These are phyloP conservation scores for Hypomecis punctinalis DNA, from an alignment of 2,888 invertebrate genomes.

Conservation along the genomic window DNA sequence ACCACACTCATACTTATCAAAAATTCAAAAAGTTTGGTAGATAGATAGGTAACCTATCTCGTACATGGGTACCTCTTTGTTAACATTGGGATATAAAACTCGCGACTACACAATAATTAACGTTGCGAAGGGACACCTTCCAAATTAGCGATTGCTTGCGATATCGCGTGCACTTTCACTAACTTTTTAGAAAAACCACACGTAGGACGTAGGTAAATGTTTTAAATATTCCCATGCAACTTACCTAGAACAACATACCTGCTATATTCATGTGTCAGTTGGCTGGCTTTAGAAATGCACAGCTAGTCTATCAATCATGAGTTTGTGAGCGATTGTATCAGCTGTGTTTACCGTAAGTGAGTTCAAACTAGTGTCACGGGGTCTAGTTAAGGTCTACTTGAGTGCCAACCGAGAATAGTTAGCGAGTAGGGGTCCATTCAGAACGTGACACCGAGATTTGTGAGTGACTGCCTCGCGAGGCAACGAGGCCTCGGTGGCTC, in stretches of 20 bases:
- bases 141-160: constrained; percentile 28
- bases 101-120: constrained; percentile 9
- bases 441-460: background rate
- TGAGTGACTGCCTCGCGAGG: too few species aligned
- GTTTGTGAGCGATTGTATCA: constrained; percentile 48
- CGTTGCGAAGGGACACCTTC: constrained; percentile 12
- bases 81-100: background rate
- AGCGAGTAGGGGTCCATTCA: constrained; percentile 42
- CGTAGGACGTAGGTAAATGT: too few species aligned
- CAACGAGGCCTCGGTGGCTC: too few species aligned
- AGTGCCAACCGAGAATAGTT: constrained; percentile 54
- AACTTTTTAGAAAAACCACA: constrained; percentile 10
- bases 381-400: constrained; percentile 38
- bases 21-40: too few species aligned
- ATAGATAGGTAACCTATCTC: background rate
- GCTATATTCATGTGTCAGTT: constrained; percentile 15
- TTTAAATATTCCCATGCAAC: constrained; percentile 20
- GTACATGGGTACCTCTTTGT: background rate
- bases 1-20: too few species aligned
- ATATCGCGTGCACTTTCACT: constrained; percentile 12
- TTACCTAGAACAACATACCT: background rate
- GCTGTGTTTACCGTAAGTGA: constrained; percentile 60
- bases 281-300: constrained; percentile 19
- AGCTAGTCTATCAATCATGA: constrained; percentile 33
- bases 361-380: constrained; percentile 65